Evolutionary conservation across 2,888 invertebrate species (phyloP), one percentile per base, ranked within the genome.

Genomic region (Agriotes lineatus): DNA sequence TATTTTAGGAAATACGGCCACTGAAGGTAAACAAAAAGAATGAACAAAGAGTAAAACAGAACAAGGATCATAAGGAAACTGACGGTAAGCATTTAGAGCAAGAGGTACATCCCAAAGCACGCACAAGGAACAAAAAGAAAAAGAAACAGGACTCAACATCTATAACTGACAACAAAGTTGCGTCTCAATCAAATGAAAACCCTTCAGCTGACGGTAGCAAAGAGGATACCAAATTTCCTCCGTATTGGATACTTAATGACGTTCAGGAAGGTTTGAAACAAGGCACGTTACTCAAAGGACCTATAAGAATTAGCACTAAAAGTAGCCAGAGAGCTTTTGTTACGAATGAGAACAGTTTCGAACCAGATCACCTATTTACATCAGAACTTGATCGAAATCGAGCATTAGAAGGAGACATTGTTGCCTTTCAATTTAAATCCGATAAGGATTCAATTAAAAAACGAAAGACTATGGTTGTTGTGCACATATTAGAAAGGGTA

Each of bases 401-500:
- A 75, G 94, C 96, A 12, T 85, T 97, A 71, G 94, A 96, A 76
- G 94, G 94, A 0, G 96, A 97, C 83, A 82, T 90, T 73, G 96
- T 97, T 7, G 88, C 90, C 14, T 88, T 91, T 0, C 85, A 88
- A 78, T 78, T 91, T 16, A 83, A 85, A 73, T 78, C 82, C 1
- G 73, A 82, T 77, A 73, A 76, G 0, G 78, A 84, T 33, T 85
- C 85, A 85, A 57, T 82, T 67, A 84, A 81, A 52, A 74, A 80
- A 62, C 80, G 83, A 73, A 86, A 86, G 77, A 88, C 85, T 54
- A 91, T 89, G 1, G 87, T 86, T 78, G 93, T 97, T 10, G 93
- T 97, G 9, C 88, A 86, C 74, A 93, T 98, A 52, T 85, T 90
- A 56, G 90, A 94, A 78, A 88, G 88, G 83, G 82, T 81, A 75